Evolutionary conservation across 2,797 vertebrate species (phyloP).

Genomic region (Alectoris magna): DNA sequence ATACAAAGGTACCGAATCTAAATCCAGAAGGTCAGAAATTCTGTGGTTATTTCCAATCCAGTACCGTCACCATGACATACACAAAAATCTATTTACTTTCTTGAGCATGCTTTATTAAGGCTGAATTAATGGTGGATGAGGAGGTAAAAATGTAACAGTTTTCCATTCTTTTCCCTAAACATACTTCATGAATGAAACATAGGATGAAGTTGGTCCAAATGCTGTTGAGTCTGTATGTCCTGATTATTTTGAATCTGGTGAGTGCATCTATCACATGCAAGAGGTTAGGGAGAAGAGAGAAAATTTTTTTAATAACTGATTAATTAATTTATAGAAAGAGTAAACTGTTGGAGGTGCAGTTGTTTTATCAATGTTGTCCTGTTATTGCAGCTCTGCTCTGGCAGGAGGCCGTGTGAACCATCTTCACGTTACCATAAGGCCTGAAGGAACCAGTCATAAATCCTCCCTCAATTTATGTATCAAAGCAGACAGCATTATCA

Average conservation of each 20-base stretch:
- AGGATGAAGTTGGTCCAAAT: not conserved
- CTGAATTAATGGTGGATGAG: not conserved
- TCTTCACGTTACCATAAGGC: not conserved
- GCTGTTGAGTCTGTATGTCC: no score
- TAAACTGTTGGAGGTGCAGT: accelerated
- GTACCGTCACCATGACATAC: not conserved
- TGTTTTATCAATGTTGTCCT: accelerated
- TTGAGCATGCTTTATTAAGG: not conserved
- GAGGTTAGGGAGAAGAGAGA: not conserved
- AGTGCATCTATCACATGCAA: not conserved
- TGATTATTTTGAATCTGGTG: not conserved
- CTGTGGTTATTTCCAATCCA: not conserved
- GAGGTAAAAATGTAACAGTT: not conserved
- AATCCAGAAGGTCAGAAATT: not conserved
- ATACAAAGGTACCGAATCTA: not conserved
- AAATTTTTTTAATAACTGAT: not conserved
- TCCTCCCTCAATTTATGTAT: not conserved
- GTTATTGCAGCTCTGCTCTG: not conserved
- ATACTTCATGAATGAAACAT: not conserved
- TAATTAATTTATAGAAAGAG: not conserved
- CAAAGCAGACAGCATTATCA: conserved; percentile 45
- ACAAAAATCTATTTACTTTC: not conserved
- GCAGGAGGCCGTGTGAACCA: not conserved
- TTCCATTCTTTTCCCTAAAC: not conserved
- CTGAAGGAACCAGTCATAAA: not conserved